These are phyloP conservation scores for Pectinophora gossypiella DNA, from an alignment of 1,140 invertebrate genomes.

Conservation along the genomic window DNA sequence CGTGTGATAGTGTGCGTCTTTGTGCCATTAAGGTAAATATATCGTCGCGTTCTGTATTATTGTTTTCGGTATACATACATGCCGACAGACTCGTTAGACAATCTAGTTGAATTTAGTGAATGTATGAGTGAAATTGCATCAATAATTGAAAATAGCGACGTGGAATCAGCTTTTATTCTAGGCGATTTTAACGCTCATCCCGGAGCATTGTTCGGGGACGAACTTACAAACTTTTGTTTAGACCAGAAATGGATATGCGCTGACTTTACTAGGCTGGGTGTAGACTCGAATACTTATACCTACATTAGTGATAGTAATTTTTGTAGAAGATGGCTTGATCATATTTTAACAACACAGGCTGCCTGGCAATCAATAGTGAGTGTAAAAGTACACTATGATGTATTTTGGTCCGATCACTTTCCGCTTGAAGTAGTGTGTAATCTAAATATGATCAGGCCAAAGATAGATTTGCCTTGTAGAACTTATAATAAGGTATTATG, in stretches of 20 bases:
- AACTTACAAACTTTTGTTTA: constrained; percentile 3
- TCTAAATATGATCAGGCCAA: neutral
- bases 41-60: neutral
- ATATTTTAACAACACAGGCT: neutral
- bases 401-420: neutral
- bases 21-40: neutral
- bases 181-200: constrained; percentile 7
- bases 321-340: too few relatives aligned
- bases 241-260: neutral
- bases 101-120: constrained; percentile 2
- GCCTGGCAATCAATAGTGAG: neutral
- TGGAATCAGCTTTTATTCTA: neutral
- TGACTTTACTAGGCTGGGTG: neutral
- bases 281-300: too few relatives aligned
- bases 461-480: neutral
- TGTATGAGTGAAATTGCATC: neutral
- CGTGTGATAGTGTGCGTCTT: constrained; percentile 5
- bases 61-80: constrained; percentile 7
- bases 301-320: too few relatives aligned
- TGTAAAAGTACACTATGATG: neutral
- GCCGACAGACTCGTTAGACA: neutral
- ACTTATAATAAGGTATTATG: neutral
- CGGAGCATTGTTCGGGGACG: neutral
- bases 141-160: neutral
- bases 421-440: neutral